phyloP scores from a whole-genome alignment of 1,140 invertebrate species.

The Philaenus spumarius region DNA sequence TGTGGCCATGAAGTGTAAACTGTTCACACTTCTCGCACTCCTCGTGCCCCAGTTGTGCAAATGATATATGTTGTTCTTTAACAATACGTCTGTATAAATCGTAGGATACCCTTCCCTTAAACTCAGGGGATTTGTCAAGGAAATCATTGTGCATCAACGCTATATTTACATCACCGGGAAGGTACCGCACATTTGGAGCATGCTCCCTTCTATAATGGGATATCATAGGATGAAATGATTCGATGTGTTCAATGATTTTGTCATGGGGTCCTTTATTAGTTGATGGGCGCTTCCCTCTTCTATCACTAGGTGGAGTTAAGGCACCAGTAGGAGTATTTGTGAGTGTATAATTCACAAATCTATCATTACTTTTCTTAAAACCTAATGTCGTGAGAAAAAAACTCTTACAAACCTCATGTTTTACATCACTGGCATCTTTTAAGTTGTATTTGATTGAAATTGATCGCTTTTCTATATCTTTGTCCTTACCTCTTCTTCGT shows the following conservation, averaged over 20 bases:
- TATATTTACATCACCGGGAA: constrained; percentile 2
- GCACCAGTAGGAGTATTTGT: not conserved
- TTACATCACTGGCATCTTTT: not conserved
- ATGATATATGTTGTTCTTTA: no score
- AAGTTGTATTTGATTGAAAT: no score
- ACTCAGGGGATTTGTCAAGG: not conserved
- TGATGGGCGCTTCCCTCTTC: not conserved
- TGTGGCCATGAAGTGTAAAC: no score
- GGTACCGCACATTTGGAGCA: no score
- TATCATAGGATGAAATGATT: not conserved
- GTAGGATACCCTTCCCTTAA: not conserved
- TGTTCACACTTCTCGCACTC: no score
- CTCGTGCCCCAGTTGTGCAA: no score
- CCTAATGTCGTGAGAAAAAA: no score
- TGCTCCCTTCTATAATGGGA: no score
- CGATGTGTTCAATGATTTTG: not conserved
- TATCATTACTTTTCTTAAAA: constrained; percentile 1
- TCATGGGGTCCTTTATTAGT: not conserved
- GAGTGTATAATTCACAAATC: not conserved
- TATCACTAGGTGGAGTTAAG: constrained; percentile 5
- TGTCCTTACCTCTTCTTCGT: no score
- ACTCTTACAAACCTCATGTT: constrained; percentile 3
- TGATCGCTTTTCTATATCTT: no score
- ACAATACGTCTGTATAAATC: not conserved
- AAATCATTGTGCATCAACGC: not conserved